Percentiles rank a stretch among this genome's conserved stretches.
phyloP scores from a whole-genome alignment of 2,113 vertebrate species.

The Phocoena sinus region DNA sequence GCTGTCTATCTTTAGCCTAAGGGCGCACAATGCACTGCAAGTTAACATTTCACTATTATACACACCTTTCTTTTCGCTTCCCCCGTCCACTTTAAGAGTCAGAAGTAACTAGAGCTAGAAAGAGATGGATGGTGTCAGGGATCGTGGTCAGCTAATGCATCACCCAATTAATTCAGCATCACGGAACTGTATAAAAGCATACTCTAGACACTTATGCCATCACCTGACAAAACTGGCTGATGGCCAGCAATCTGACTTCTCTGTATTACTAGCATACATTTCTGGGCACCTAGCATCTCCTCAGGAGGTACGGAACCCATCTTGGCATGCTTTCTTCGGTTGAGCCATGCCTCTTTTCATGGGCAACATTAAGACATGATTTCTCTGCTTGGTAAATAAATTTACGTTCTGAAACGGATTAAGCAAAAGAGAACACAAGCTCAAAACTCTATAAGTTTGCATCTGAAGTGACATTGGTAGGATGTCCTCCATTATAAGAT shows the following conservation, averaged over 20 bases:
- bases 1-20: neutral
- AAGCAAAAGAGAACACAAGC: neutral
- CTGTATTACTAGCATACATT: neutral
- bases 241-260: neutral
- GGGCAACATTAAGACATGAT: neutral
- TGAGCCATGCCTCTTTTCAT: neutral
- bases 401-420: neutral
- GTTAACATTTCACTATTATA: neutral
- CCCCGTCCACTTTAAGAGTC: constrained; percentile 31
- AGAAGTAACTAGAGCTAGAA: neutral
- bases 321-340: rapidly evolving
- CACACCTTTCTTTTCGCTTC: neutral
- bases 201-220: neutral
- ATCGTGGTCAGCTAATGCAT: neutral
- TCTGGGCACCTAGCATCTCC: neutral
- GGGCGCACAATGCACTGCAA: neutral
- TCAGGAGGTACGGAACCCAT: neutral
- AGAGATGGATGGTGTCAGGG: neutral
- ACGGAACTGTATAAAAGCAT: neutral
- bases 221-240: neutral
- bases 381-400: neutral
- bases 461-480: neutral
- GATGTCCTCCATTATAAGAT: neutral
- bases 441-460: neutral
- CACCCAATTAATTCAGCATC: neutral